Conservation (phyloP, 2,797 vertebrate species). For the Lacerta bilineata region DNA sequence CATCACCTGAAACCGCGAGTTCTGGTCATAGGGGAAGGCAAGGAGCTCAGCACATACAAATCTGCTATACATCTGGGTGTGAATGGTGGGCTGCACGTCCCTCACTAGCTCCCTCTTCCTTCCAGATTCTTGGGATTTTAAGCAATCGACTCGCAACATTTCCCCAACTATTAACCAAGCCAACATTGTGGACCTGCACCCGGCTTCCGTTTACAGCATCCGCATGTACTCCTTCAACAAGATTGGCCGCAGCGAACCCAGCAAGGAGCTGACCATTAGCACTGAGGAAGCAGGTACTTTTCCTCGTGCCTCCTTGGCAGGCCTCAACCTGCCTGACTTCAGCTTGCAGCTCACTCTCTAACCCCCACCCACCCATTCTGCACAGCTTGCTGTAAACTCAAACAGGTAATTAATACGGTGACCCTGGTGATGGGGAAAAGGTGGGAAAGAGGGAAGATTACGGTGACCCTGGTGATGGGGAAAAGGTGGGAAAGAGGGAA, state of each 20-base stretch:
- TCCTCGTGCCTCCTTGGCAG: background rate
- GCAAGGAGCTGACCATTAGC: conserved; percentile 97
- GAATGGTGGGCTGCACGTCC: too few species aligned
- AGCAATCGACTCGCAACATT: conserved; percentile 97
- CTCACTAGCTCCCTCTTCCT: background rate
- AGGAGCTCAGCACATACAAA: background rate
- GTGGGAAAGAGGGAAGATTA: background rate
- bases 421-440: background rate
- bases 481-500: background rate
- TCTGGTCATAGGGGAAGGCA: too few species aligned
- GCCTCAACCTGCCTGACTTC: background rate
- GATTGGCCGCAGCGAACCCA: conserved; percentile 96
- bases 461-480: background rate
- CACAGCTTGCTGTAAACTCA: too few species aligned
- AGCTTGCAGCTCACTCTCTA: background rate
- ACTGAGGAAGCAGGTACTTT: conserved; percentile 94
- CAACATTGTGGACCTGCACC: conserved; percentile 97
- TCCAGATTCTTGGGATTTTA: conserved; percentile 96
- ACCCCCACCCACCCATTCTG: too few species aligned
- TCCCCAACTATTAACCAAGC: conserved; percentile 98
- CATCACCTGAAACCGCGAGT: too few species aligned
- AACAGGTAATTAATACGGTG: background rate
- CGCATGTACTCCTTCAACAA: conserved; percentile 98
- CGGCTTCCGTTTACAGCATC: conserved; percentile 96
- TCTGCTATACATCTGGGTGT: too few species aligned